Base-by-base conservation (phyloP, 2,888 invertebrate species). In the Mythimna albipuncta region DNA sequence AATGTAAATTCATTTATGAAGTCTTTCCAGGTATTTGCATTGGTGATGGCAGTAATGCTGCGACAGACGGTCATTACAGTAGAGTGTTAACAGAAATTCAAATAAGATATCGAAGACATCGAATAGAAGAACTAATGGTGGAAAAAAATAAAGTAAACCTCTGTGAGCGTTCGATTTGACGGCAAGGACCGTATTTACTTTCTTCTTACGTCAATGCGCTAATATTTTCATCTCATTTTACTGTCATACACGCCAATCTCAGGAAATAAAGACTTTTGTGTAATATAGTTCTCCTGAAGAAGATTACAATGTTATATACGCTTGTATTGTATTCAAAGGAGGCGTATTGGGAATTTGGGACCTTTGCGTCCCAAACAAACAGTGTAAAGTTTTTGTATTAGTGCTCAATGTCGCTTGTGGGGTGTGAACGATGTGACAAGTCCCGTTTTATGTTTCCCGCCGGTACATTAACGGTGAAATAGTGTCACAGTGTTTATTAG, bases 361-460 rank as follows among this genome's bases (percentile, higher is more conserved):
- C 65, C 50, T 74, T 61, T 72, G 58, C 47, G 77, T 72, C 68
- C 70, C 74, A 73, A 75, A 76, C 75, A 82, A 81, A 85, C 69
- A 69, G 70, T 72, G 76, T 73, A 82, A 79, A 79, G 72, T 85
- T 85, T 84, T 75, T 74, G 62, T 76, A 76, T 73, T 78, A 83
- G 69, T 63, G 75, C 72, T 81, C 69, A 83, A 79, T 81, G 79
- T 69, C 78, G 68, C 75, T 83, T 75, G 83, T 75, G 74, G 81
- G 82, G 85, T 86, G 83, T 83, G 77, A 85, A 80, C 72, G 78
- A 75, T 72, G 76, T 68, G 66, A 66, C 54, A 77, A 70, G 84
- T 86, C 76, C 81, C 80, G 69, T 63, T 89, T 89, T 87, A 90
- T 84, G 83, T 85, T 87, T 76, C 89, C 88, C 87, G 72, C 79